Percentiles rank a stretch among this genome's conserved stretches.
Conservation (phyloP, 2,888 invertebrate species). For the Drosophila nigricruria region DNA sequence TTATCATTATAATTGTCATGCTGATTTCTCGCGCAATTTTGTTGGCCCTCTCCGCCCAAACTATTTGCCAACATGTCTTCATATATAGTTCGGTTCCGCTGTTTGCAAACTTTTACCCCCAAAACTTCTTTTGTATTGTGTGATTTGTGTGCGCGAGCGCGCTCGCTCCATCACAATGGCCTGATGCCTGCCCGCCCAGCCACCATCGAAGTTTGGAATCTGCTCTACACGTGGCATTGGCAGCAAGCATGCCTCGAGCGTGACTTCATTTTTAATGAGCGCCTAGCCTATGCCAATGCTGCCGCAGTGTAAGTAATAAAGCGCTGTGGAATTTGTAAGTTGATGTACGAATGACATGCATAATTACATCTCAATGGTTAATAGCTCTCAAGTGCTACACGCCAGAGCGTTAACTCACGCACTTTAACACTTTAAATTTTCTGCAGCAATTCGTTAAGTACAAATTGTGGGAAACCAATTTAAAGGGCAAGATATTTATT, state of each 20-base stretch:
- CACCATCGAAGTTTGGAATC: slow-evolving; percentile 14
- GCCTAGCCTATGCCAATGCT: slow-evolving; percentile 12
- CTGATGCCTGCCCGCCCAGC: neutral
- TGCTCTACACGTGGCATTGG: slow-evolving; percentile 27
- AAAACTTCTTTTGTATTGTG: slow-evolving; percentile 68
- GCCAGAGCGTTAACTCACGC: slow-evolving; percentile 8
- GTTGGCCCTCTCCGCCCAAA: slow-evolving; percentile 22
- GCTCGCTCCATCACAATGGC: slow-evolving; percentile 11
- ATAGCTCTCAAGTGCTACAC: slow-evolving; percentile 32
- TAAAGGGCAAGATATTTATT: neutral
- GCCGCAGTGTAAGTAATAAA: slow-evolving; percentile 52
- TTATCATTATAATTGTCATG: slow-evolving; percentile 80
- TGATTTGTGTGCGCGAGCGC: slow-evolving; percentile 53
- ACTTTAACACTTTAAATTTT: slow-evolving; percentile 18
- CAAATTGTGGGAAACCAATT: neutral
- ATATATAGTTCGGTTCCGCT: slow-evolving; percentile 22
- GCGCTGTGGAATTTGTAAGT: slow-evolving; percentile 57
- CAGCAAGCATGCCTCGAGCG: slow-evolving; percentile 34
- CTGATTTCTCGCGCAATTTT: slow-evolving; percentile 62
- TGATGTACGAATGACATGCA: slow-evolving; percentile 58
- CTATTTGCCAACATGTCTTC: slow-evolving; percentile 61
- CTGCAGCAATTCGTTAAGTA: neutral
- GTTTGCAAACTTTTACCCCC: slow-evolving; percentile 53
- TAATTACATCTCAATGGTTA: slow-evolving; percentile 57
- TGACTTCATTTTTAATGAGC: slow-evolving; percentile 64